A percentile compares a stretch with the other conserved stretches of the same genome.
These are phyloP conservation scores for Trichogramma dendrolimi DNA, from an alignment of 2,888 invertebrate species.

Conservation along the genomic window DNA sequence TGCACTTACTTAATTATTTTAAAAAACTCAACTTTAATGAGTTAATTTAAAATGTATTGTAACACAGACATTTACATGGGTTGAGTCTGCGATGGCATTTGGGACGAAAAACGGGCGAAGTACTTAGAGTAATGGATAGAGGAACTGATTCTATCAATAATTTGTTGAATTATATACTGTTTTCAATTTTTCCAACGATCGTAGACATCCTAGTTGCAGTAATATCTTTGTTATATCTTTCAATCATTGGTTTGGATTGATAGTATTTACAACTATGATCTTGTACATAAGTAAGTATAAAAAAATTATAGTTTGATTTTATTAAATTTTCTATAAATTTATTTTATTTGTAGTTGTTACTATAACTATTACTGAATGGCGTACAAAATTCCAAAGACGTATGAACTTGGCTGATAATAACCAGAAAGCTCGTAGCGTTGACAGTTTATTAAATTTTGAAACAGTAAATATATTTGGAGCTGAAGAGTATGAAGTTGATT, in stretches of 20 bases:
- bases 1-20: constrained; percentile 12
- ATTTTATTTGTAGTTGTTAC: constrained; percentile 64
- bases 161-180: constrained; percentile 84
- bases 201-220: constrained; percentile 89
- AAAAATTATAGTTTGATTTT: constrained; percentile 6
- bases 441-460: constrained; percentile 95
- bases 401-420: constrained; percentile 96
- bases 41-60: constrained; percentile 30
- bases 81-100: constrained; percentile 94
- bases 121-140: constrained; percentile 92
- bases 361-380: constrained; percentile 92
- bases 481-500: constrained; percentile 83
- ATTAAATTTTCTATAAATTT: constrained; percentile 13
- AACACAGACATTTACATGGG: constrained; percentile 81
- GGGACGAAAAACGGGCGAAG: constrained; percentile 92
- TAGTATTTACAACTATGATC: constrained; percentile 89
- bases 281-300: constrained; percentile 79
- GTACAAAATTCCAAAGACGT: constrained; percentile 87
- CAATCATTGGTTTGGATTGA: constrained; percentile 91
- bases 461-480: constrained; percentile 98
- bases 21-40: too few species aligned
- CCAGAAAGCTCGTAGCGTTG: constrained; percentile 86
- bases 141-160: constrained; percentile 96
- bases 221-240: constrained; percentile 80
- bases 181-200: constrained; percentile 90